These are phyloP conservation scores for Cryptocheilus praepositus DNA, from an alignment of 2,888 invertebrate species.

Conservation along the genomic window DNA sequence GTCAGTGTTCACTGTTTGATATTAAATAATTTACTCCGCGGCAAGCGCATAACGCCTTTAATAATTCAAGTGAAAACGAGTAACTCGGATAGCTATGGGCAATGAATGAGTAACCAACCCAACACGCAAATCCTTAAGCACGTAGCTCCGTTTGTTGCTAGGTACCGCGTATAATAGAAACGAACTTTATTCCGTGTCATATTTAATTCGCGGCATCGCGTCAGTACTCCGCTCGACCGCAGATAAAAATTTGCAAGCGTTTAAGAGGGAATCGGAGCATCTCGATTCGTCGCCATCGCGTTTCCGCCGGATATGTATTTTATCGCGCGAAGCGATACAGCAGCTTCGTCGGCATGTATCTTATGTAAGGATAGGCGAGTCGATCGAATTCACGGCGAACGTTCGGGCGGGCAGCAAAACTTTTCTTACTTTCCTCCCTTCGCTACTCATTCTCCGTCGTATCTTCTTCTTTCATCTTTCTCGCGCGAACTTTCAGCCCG, in stretches of 20 bases:
- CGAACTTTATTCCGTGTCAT: too few species aligned
- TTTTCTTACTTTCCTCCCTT: conserved; percentile 24
- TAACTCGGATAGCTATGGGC: too few species aligned
- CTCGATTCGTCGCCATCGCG: conserved; percentile 37
- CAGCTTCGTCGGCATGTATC: conserved; percentile 45
- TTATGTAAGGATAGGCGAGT: conserved; percentile 36
- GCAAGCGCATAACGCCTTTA: too few species aligned
- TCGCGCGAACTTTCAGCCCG: conserved; percentile 11
- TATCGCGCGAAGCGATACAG: conserved; percentile 28
- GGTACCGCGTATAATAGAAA: too few species aligned
- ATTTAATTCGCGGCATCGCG: conserved; percentile 24
- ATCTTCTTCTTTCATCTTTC: conserved; percentile 1
- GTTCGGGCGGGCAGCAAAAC: conserved; percentile 48
- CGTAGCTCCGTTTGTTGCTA: too few species aligned
- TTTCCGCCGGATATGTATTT: conserved; percentile 43
- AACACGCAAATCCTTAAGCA: too few species aligned
- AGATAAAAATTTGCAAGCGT: conserved; percentile 25
- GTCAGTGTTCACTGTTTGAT: too few species aligned
- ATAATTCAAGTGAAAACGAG: too few species aligned
- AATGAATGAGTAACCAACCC: too few species aligned
- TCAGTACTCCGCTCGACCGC: conserved; percentile 9
- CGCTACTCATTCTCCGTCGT: conserved; percentile 16
- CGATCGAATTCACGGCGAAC: conserved; percentile 41
- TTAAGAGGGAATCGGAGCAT: conserved; percentile 36
- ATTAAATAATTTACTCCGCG: too few species aligned